Conservation (phyloP, 1,140 invertebrate genomes). For the Zaprionus gabonicus region DNA sequence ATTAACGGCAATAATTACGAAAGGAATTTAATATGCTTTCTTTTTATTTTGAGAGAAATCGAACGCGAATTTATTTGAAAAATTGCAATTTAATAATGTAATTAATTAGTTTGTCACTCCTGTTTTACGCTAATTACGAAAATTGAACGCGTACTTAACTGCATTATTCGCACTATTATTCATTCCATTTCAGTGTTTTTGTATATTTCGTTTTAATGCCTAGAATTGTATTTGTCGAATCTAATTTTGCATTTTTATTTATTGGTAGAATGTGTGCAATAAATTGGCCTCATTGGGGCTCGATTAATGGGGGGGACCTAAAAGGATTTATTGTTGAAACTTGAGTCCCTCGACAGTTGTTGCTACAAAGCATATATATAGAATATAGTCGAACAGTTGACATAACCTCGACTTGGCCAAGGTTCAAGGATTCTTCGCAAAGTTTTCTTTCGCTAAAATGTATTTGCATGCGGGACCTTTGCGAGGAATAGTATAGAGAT, state of each 20-base stretch:
- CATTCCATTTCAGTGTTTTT: slow-evolving; percentile 31
- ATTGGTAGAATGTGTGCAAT: slow-evolving; percentile 49
- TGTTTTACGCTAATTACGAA: slow-evolving; percentile 20
- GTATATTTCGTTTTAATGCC: slow-evolving; percentile 77
- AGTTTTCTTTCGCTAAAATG: slow-evolving; percentile 3
- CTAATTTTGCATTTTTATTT: slow-evolving; percentile 35
- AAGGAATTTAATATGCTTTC: slow-evolving; percentile 17
- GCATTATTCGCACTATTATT: slow-evolving; percentile 34
- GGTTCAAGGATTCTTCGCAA: slow-evolving; percentile 40
- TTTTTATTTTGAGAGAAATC: slow-evolving; percentile 61
- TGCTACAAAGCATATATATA: slow-evolving; percentile 2
- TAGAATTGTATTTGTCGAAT: slow-evolving; percentile 63
- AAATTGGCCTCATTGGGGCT: background rate
- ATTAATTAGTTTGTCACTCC: slow-evolving; percentile 32
- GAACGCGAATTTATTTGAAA: slow-evolving; percentile 72
- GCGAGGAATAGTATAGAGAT: slow-evolving; percentile 24
- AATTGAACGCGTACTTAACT: slow-evolving; percentile 1
- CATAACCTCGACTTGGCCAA: slow-evolving; percentile 42
- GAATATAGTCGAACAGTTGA: slow-evolving; percentile 14
- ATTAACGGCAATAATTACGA: slow-evolving; percentile 64
- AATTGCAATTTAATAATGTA: slow-evolving; percentile 57
- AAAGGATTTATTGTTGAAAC: slow-evolving; percentile 76
- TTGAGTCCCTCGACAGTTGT: slow-evolving; percentile 77
- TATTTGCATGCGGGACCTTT: slow-evolving; percentile 4
- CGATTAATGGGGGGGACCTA: slow-evolving; percentile 60